Conservation (phyloP, 1,140 invertebrate species). For the Aricia agestis region DNA sequence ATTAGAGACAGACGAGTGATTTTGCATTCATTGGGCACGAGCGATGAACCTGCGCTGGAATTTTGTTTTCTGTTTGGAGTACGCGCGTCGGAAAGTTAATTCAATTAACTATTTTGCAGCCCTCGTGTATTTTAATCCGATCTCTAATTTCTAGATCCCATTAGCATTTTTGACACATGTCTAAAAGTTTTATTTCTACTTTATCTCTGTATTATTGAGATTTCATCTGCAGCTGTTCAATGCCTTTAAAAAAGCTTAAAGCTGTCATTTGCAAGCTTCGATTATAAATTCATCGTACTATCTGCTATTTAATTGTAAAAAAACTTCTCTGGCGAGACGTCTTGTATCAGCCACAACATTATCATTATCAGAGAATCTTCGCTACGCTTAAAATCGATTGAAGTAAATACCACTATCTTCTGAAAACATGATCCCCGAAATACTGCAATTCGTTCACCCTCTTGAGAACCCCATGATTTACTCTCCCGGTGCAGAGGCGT, state of each 20-base stretch:
- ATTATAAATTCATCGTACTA: too few relatives aligned
- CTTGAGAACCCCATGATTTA: conserved; percentile 26
- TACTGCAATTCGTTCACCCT: conserved; percentile 15
- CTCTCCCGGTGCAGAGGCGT: conserved; percentile 28
- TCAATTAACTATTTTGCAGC: background rate
- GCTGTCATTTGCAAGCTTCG: too few relatives aligned
- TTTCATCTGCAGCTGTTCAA: too few relatives aligned
- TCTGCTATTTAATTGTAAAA: too few relatives aligned
- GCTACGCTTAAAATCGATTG: background rate
- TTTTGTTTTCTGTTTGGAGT: background rate
- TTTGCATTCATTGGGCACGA: background rate
- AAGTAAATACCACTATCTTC: conserved; percentile 2
- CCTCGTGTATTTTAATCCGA: background rate
- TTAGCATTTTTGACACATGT: background rate
- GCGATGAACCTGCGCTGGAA: background rate
- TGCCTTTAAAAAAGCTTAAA: too few relatives aligned
- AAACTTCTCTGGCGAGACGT: too few relatives aligned
- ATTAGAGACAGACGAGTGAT: conserved; percentile 8
- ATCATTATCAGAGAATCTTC: background rate
- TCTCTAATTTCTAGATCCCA: background rate
- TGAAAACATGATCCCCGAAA: conserved; percentile 12
- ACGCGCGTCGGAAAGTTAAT: background rate
- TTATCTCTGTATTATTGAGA: background rate
- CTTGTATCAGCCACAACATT: background rate
- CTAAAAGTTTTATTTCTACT: background rate